These are phyloP conservation scores for Ammodytes dubius DNA, from an alignment of 2,113 vertebrate species.

Conservation along the genomic window DNA sequence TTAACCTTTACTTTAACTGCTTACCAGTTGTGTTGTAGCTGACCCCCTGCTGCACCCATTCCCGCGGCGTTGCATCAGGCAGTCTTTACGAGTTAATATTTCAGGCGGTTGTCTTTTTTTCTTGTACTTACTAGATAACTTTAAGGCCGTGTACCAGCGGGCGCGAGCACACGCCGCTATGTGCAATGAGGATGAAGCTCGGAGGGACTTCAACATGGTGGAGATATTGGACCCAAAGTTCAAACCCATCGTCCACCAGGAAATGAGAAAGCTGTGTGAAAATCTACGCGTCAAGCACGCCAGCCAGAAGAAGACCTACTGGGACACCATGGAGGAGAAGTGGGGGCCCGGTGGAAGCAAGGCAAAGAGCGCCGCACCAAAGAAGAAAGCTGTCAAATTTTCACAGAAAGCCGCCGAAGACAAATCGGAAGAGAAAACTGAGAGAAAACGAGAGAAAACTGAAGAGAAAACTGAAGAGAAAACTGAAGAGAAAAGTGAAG, in stretches of 20 bases:
- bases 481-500: background rate
- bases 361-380: slow-evolving; percentile 24
- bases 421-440: slow-evolving; percentile 3
- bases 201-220: slow-evolving; percentile 80
- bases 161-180: slow-evolving; percentile 85
- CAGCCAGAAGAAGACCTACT: slow-evolving; percentile 86
- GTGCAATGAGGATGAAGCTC: slow-evolving; percentile 83
- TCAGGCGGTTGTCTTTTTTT: slow-evolving; percentile 6
- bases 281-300: slow-evolving; percentile 78
- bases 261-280: slow-evolving; percentile 86
- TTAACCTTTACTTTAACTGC: background rate
- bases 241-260: slow-evolving; percentile 78
- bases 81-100: background rate
- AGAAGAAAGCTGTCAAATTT: slow-evolving; percentile 39
- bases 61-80: background rate
- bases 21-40: slow-evolving; percentile 2
- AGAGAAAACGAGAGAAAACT: slow-evolving; percentile 11
- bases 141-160: slow-evolving; percentile 89
- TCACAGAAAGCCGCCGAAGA: slow-evolving; percentile 40
- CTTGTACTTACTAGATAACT: slow-evolving; percentile 80
- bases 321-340: slow-evolving; percentile 74
- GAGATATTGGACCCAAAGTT: slow-evolving; percentile 84
- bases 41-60: background rate
- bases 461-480: slow-evolving; percentile 19
- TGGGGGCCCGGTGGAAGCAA: slow-evolving; percentile 71